These are phyloP conservation scores for Poeciliopsis retropinna DNA, from an alignment of 2,113 vertebrate species.

Conservation along the genomic window DNA sequence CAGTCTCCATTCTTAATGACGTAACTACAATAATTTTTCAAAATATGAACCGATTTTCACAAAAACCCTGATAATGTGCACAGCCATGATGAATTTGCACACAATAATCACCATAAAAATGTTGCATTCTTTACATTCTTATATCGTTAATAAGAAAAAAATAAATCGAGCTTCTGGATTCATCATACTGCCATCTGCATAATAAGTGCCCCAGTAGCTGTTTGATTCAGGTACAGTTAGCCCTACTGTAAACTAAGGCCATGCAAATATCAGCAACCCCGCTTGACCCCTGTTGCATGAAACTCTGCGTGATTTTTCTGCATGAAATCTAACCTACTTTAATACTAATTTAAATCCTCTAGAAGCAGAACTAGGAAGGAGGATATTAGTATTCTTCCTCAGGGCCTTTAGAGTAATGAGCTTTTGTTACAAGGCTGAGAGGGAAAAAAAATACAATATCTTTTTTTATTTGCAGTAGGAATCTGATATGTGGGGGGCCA, in stretches of 20 bases:
- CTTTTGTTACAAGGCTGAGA: background rate
- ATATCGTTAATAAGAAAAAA: too few species aligned
- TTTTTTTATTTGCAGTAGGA: background rate
- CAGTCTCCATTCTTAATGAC: background rate
- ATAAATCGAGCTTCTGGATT: background rate
- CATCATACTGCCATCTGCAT: background rate
- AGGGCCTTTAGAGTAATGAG: conserved; percentile 7
- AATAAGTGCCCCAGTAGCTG: background rate
- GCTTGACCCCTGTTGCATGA: background rate
- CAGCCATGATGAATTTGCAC: background rate
- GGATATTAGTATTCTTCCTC: conserved; percentile 20
- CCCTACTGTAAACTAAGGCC: background rate
- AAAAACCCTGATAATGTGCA: background rate
- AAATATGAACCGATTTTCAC: background rate
- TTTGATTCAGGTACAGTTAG: background rate
- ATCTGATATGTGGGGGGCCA: conserved; percentile 18
- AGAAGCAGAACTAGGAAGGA: conserved; percentile 9
- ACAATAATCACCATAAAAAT: background rate
- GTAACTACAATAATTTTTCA: background rate
- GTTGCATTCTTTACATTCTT: too few species aligned
- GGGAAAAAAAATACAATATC: too few species aligned
- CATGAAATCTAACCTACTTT: background rate
- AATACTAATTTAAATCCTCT: background rate
- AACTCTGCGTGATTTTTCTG: background rate
- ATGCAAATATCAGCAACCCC: background rate